Percentiles rank a stretch among this genome's conserved stretches.
phyloP scores from a whole-genome alignment of 1,140 invertebrate genomes.

The Colletes latitarsis region DNA sequence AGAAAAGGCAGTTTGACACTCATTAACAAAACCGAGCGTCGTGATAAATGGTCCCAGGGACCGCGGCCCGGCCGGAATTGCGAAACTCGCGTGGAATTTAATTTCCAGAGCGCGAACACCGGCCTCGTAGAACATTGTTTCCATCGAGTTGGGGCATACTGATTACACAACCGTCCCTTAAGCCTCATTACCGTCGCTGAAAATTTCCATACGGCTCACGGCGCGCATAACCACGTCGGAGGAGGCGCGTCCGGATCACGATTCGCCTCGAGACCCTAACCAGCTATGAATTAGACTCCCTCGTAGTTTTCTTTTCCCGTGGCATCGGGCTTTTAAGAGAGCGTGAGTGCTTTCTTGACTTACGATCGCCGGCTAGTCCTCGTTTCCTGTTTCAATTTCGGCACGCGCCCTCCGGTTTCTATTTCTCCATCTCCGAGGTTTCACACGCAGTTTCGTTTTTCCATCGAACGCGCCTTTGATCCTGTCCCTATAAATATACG shows the following conservation, averaged over 20 bases:
- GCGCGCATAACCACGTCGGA: slow-evolving; percentile 5
- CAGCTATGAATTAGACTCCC: slow-evolving; percentile 55
- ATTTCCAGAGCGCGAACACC: slow-evolving; percentile 33
- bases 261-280: slow-evolving; percentile 33
- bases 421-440: background rate
- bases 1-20: slow-evolving; percentile 48
- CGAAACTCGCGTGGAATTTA: slow-evolving; percentile 56
- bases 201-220: slow-evolving; percentile 49
- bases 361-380: slow-evolving; percentile 59
- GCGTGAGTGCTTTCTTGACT: slow-evolving; percentile 65
- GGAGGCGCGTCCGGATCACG: slow-evolving; percentile 37
- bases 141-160: slow-evolving; percentile 25
- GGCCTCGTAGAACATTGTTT: slow-evolving; percentile 13
- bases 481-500: background rate
- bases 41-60: slow-evolving; percentile 32
- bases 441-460: too few relatives aligned
- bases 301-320: slow-evolving; percentile 48
- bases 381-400: slow-evolving; percentile 66
- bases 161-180: slow-evolving; percentile 52
- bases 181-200: slow-evolving; percentile 44
- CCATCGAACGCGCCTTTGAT: background rate
- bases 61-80: slow-evolving; percentile 7
- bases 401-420: slow-evolving; percentile 15
- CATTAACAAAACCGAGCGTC: slow-evolving; percentile 56
- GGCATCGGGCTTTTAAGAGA: slow-evolving; percentile 55